Evolutionary conservation across 2,113 vertebrate species (phyloP), one percentile per base, ranked within the genome.

Genomic region (Albula goreensis): DNA sequence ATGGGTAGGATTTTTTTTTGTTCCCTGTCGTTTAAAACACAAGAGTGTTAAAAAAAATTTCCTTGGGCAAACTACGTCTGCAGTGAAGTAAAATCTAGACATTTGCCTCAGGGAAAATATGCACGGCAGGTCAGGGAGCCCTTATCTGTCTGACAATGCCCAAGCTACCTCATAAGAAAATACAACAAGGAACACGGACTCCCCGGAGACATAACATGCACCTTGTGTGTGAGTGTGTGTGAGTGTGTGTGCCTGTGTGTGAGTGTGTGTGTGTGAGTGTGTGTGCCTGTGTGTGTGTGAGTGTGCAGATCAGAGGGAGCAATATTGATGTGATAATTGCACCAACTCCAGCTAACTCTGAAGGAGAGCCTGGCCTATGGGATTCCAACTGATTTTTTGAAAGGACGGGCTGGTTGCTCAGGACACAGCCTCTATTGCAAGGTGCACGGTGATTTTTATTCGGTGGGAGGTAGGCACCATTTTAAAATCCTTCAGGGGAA

Each of bases 301-400:
- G 60, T 22, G 15, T 63, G 95, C 94, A 95, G 95, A 95, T 96
- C 88, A 80, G 94, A 96, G 95, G 95, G 94, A 95, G 96, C 96
- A 96, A 97, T 97, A 97, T 97, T 97, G 97, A 98, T 97, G 97
- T 98, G 97, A 97, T 99, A 99, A 99, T 95, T 93, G 93, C 92
- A 87, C 90, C 90, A 90, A 90, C 97, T 99, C 96, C 96, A 97
- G 97, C 97, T 95, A 97, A 97, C 95, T 94, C 93, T 95, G 95
- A 96, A 90, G 95, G 95, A 96, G 93, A 95, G 93, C 90, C 80
- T 90, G 92, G 95, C 97, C 95, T 94, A 85, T 95, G 97, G 97
- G 97, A 97, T 94, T 96, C 95, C 94, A 95, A 96, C 93, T 95
- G 96, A 94, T 96, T 95, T 96, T 95, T 94, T 96, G 96, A 96